These are phyloP conservation scores for Lasioglossum lativentre DNA, from an alignment of 2,888 invertebrate species.

Conservation along the genomic window DNA sequence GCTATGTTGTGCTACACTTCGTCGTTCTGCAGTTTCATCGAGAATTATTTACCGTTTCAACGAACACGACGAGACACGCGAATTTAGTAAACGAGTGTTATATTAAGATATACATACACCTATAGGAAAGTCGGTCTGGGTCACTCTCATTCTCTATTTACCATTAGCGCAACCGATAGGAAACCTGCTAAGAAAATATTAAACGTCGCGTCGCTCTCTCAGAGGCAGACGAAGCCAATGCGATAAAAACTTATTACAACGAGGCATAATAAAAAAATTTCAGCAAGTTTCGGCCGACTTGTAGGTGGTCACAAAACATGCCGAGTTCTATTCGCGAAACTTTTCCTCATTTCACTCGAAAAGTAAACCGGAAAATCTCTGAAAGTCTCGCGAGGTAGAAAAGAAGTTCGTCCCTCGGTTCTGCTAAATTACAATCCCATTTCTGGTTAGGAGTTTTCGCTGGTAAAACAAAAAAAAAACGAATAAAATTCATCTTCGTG, in stretches of 20 bases:
- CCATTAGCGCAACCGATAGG: background rate
- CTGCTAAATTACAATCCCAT: constrained; percentile 46
- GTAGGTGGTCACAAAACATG: constrained; percentile 41
- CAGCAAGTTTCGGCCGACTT: constrained; percentile 23
- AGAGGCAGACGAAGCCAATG: constrained; percentile 14
- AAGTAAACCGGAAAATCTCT: constrained; percentile 37
- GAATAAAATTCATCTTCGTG: background rate
- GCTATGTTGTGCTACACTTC: constrained; percentile 30
- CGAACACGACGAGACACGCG: background rate
- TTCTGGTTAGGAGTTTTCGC: background rate
- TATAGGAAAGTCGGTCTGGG: background rate
- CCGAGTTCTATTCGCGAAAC: constrained; percentile 36
- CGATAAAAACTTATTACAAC: constrained; percentile 23
- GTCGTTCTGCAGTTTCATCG: constrained; percentile 67
- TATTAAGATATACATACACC: too few relatives aligned
- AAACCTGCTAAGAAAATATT: background rate
- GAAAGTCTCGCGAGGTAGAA: constrained; percentile 21
- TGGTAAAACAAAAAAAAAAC: background rate
- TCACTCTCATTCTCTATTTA: background rate
- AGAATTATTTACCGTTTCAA: constrained; percentile 1
- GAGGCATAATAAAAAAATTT: constrained; percentile 31
- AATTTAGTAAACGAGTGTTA: background rate
- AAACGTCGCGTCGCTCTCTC: background rate
- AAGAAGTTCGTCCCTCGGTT: constrained; percentile 28
- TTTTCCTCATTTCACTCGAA: constrained; percentile 49